Evolutionary conservation across 2,797 vertebrate genomes (phyloP), one percentile per base, ranked within the genome.

Genomic region (Danio choprae): DNA sequence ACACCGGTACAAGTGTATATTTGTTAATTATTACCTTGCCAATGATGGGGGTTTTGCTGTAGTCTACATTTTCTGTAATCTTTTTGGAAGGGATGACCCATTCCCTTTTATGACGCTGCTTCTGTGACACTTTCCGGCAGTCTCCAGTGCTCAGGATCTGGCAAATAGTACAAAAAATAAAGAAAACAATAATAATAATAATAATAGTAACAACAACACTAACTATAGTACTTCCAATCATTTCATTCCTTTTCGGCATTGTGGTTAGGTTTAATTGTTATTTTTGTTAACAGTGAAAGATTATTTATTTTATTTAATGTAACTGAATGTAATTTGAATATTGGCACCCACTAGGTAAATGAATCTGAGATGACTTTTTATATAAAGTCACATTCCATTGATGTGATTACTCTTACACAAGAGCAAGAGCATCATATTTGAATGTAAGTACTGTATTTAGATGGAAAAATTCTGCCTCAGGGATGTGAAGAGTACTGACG

Each of bases 51-150:
- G 86, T 88, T 60, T 86, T 84, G 4, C 86, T 91, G 84, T 95
- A 95, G 86, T 95, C 92, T 65, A 92, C 86, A 74, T 94, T 94
- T 88, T 97, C 96, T 74, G 83, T 89, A 8, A 95, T 89, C 18
- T 72, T 87, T 0, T 85, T 89, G 0, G 94, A 83, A 83, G 95
- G 95, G 77, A 93, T 87, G 76, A 96, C 85, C 95, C 95, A 96
- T 73, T 95, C 91, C 59, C 95, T 91, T 88, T 95, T 96, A 55
- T 94, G 94, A 3, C 86, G 85, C 65, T 18, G 70, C 9, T 58
- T 62, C n/a, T 20, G 18, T 44, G 9, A 48, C 15, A 44, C 2
- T 13, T 5, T 15, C 41, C 43, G 10, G 9, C 63, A 50, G 7
- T 55, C 13, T n/a, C 22, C 67, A 70, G 40, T 58, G 44, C 76